Evolutionary conservation across 2,888 invertebrate species (phyloP).

Genomic region (Parnassius apollo): DNA sequence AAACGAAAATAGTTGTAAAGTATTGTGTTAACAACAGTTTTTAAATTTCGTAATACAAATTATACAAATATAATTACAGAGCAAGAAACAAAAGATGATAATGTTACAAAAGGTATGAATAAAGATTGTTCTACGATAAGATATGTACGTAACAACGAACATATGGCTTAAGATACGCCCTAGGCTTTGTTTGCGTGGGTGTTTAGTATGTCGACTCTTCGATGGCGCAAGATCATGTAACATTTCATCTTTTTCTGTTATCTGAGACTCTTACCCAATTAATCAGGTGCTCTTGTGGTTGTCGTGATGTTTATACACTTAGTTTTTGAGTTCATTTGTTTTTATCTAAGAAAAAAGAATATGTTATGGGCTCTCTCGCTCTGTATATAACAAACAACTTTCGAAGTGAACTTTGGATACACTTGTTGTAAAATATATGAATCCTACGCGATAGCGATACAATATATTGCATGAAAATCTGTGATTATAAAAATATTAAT

Average conservation of each 20-base stretch:
- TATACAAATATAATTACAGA: too few relatives aligned
- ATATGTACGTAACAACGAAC: slow-evolving; percentile 18
- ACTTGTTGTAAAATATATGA: too few relatives aligned
- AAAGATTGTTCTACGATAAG: slow-evolving; percentile 17
- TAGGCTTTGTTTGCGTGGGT: slow-evolving; percentile 25
- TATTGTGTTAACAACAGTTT: too few relatives aligned
- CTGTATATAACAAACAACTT: not conserved
- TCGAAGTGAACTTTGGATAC: too few relatives aligned
- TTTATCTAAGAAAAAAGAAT: not conserved
- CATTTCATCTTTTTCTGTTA: slow-evolving; percentile 16
- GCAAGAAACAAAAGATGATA: not conserved
- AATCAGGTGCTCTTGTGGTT: not conserved
- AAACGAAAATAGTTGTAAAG: too few relatives aligned
- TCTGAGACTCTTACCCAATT: slow-evolving; percentile 18
- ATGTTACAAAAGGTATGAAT: slow-evolving; percentile 6
- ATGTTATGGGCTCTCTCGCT: not conserved
- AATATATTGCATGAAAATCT: too few relatives aligned
- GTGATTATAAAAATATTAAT: too few relatives aligned
- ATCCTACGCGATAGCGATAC: too few relatives aligned
- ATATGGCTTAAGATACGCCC: slow-evolving; percentile 16
- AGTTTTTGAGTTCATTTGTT: slow-evolving; percentile 5
- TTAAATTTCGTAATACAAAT: too few relatives aligned
- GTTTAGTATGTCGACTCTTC: slow-evolving; percentile 15
- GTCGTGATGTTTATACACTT: slow-evolving; percentile 1
- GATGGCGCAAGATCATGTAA: slow-evolving; percentile 16